Base-by-base conservation (phyloP, 2,888 invertebrate genomes). In the Neoascia interrupta region DNA sequence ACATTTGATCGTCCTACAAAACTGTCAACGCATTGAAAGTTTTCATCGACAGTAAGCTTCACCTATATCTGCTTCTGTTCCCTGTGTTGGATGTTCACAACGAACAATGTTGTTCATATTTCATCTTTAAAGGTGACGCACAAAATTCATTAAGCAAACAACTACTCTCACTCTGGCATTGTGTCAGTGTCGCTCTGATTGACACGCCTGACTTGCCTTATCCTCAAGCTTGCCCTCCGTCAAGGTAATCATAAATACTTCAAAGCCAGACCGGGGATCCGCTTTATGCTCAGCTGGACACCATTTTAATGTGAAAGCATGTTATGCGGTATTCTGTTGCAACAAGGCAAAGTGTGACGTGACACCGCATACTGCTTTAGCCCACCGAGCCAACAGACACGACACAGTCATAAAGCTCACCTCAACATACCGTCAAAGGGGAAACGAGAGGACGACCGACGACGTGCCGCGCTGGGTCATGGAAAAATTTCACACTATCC, bases 331-430 rank as follows among this genome's bases (percentile, higher is more conserved):
- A 56, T 73, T 73, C 66, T 49, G 56, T 68, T 41, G 66, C 66
- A 60, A 8, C 54, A 60, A 70, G 54, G 61, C 66, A 43, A 64
- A 60, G 53, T 72, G 49, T 58, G 64, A 70, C 49, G 53, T 64
- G 63, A 63, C 76, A 64, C 49, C 56, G 70, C 58, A 58, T 64
- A 45, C 58, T 51, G 63, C 69, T 70, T 64, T 45, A 16, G 39
- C 2, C 58, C 49, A 36, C 28, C 39, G 21, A 11, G 21, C 15
- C 18, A 21, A 15, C 31, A 36, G 31, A 23, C 39, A 66, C 31
- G 61, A 66, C 64, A 72, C 60, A 72, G 66, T 79, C 73, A 79
- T 79, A 79, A 79, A 73, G 66, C 53, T 54, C 43, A 79, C 79
- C 66, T 72, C 54, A 66, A 47, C 70, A 64, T 26, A 8, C 0